phyloP scores from a whole-genome alignment of 2,797 vertebrate genomes.

The Bovichtus variegatus region DNA sequence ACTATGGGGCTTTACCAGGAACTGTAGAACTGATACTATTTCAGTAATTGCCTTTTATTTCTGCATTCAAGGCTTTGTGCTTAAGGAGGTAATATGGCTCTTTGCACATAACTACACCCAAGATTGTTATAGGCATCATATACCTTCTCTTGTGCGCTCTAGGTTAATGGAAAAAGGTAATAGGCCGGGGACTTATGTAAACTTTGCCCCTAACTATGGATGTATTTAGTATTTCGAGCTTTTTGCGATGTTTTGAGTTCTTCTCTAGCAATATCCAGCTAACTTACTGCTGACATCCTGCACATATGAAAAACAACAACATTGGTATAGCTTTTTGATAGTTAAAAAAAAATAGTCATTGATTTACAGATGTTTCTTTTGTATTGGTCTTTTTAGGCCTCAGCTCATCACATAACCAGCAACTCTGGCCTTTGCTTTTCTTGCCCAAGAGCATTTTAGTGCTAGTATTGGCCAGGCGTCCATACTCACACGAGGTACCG shows the following conservation, averaged over 20 bases:
- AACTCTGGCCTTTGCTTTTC: no score
- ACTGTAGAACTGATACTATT: constrained; percentile 8
- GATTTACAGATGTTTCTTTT: no score
- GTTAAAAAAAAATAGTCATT: not conserved
- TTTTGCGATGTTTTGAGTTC: no score
- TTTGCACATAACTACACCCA: constrained; percentile 16
- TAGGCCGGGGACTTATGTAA: not conserved
- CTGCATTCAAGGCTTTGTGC: constrained; percentile 13
- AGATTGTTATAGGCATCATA: constrained; percentile 19
- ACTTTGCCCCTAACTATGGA: not conserved
- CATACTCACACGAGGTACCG: no score
- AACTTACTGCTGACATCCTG: not conserved
- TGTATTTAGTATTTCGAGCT: no score
- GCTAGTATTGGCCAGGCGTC: no score
- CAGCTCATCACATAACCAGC: no score
- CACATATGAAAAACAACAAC: not conserved
- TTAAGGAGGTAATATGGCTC: constrained; percentile 1
- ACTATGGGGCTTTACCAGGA: not conserved
- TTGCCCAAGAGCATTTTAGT: no score
- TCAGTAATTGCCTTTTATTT: constrained; percentile 19
- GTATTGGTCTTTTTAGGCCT: no score
- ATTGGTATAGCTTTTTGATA: not conserved
- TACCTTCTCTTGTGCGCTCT: not conserved
- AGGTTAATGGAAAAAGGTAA: not conserved
- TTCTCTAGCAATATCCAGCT: no score